These are phyloP conservation scores for Hirtodrosophila trivittata DNA, from an alignment of 2,888 invertebrate genomes.

Conservation along the genomic window DNA sequence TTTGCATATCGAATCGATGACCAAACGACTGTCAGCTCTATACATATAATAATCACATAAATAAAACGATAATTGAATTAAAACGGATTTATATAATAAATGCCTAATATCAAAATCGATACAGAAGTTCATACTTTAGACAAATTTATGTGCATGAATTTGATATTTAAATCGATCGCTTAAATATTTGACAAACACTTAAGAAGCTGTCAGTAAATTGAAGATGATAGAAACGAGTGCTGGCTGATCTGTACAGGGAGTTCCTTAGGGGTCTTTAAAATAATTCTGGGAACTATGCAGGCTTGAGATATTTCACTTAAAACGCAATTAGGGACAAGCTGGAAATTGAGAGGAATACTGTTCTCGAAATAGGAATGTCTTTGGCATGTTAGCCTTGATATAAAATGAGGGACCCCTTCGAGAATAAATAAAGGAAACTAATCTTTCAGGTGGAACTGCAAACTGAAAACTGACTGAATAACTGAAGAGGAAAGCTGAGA, in stretches of 20 bases:
- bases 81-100: constrained; percentile 17
- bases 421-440: no score
- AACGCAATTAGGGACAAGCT: no score
- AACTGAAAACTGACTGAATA: no score
- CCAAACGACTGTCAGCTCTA: constrained; percentile 41
- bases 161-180: constrained; percentile 30
- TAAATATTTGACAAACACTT: constrained; percentile 8
- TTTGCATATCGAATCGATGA: constrained; percentile 33
- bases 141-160: constrained; percentile 36
- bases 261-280: background rate
- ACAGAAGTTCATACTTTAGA: background rate
- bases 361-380: no score
- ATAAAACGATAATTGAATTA: constrained; percentile 54
- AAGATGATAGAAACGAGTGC: background rate
- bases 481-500: no score
- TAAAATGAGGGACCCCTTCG: no score
- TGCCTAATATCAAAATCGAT: constrained; percentile 7
- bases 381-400: no score
- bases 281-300: no score
- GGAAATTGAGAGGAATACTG: no score
- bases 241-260: background rate
- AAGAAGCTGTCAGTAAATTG: background rate
- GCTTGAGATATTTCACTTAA: no score
- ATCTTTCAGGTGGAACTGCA: no score
- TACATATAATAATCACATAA: constrained; percentile 47